Conservation (phyloP, 2,888 invertebrate genomes). For the Proisotoma minuta region DNA sequence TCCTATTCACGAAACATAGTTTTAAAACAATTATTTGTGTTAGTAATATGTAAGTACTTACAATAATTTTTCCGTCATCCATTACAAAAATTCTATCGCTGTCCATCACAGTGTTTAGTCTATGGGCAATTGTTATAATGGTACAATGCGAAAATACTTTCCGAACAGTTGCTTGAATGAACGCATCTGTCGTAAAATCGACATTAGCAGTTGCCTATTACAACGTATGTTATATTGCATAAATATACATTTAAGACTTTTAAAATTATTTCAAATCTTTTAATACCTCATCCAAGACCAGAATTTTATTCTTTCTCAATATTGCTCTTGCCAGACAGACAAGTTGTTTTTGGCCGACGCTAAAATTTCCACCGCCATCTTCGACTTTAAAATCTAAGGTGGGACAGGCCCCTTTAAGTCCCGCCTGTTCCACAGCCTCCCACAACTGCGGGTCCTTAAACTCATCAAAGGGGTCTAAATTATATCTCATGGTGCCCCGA, state of each 20-base stretch:
- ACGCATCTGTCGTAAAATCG: conserved; percentile 15
- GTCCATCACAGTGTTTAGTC: conserved; percentile 9
- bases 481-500: conserved; percentile 79
- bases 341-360: conserved; percentile 23
- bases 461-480: conserved; percentile 83
- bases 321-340: conserved; percentile 28
- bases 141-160: too few relatives aligned
- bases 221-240: too few relatives aligned
- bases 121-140: too few relatives aligned
- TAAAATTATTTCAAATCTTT: too few relatives aligned
- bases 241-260: too few relatives aligned
- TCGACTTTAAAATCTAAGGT: conserved; percentile 22
- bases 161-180: conserved; percentile 13
- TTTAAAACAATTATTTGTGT: not conserved
- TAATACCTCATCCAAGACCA: conserved; percentile 59
- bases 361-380: conserved; percentile 24
- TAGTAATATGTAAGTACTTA: not conserved
- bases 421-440: conserved; percentile 76
- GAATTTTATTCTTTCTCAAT: conserved; percentile 23
- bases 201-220: conserved; percentile 25
- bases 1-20: not conserved
- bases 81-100: conserved; percentile 9
- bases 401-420: conserved; percentile 27
- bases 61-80: not conserved
- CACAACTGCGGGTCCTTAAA: conserved; percentile 75